Percentiles rank a stretch among this genome's conserved stretches.
Evolutionary conservation across 2,113 vertebrate species (phyloP).

Genomic region (Amphiprion ocellaris): DNA sequence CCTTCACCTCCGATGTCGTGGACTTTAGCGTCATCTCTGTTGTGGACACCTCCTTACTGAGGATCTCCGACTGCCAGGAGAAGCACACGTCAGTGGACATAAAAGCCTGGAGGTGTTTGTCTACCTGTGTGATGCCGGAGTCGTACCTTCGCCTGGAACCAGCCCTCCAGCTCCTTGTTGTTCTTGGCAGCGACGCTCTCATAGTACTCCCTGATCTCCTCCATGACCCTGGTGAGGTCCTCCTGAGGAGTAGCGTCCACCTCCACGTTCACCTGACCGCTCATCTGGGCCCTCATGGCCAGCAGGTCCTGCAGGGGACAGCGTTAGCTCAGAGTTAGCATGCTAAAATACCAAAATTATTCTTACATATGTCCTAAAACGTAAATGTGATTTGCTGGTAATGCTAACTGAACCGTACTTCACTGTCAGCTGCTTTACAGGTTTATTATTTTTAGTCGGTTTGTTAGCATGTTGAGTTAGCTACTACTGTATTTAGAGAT

Average conservation of each 20-base stretch:
- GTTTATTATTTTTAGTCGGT: too few relatives aligned
- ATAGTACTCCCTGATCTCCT: constrained; percentile 83
- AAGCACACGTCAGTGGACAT: too few relatives aligned
- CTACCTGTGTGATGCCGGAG: too few relatives aligned
- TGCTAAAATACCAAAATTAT: too few relatives aligned
- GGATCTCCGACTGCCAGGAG: constrained; percentile 79
- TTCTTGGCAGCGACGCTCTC: constrained; percentile 83
- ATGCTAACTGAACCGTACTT: too few relatives aligned
- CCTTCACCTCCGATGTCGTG: constrained; percentile 81
- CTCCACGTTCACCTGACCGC: constrained; percentile 82
- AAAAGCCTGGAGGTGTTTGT: fast-evolving
- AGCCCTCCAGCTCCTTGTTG: constrained; percentile 81
- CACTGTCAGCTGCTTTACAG: too few relatives aligned
- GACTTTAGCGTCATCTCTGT: constrained; percentile 83
- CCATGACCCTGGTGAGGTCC: constrained; percentile 65
- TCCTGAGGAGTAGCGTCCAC: constrained; percentile 70
- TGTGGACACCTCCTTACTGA: constrained; percentile 81
- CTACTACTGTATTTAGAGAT: too few relatives aligned
- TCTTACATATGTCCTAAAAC: too few relatives aligned
- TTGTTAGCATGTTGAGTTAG: too few relatives aligned
- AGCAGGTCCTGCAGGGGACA: constrained; percentile 63
- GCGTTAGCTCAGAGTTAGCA: not conserved
- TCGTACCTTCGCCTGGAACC: constrained; percentile 74
- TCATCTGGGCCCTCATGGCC: constrained; percentile 58
- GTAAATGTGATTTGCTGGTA: too few relatives aligned